Base-by-base conservation (phyloP, 2,797 vertebrate species). In the Microchirus variegatus region DNA sequence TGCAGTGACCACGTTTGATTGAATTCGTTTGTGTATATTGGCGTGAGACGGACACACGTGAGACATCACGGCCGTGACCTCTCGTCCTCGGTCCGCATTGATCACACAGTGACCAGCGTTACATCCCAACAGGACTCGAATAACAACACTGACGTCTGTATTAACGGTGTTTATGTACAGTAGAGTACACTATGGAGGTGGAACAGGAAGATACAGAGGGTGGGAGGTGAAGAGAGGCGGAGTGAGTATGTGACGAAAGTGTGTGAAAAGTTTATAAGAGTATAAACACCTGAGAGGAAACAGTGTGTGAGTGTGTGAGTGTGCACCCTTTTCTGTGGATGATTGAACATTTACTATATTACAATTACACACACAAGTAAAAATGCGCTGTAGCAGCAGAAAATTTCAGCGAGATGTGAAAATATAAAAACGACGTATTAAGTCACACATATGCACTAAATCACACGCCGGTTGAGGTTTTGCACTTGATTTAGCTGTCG, bases 271-370 rank as follows among this genome's bases (percentile, higher is more conserved):
- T 53, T 70, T 70, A n/a, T n/a, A n/a, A n/a, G 45, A 70, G 35
- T 16, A 54, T 82, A 82, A 86, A 83, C 75, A 84, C n/a, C 26
- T 14, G 0, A 7, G 31, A 53, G 70, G 82, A 86, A 76, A 46
- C 3, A 9, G 2, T 17, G 50, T 9, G n/a, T 16, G 14, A 3
- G 16, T 10, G 35, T 0, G 3, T 16, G 55, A 54, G 69, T 67
- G 52, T 51, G 73, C 63, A 16, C 68, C 70, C 63, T 45, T 50
- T 38, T 22, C 52, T 31, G 11, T 41, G 43, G 17, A 85, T 78
- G 73, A 82, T 78, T 75, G 80, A 80, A 80, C 58, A 45, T 8
- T 83, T 77, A 81, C 59, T 75, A 48, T 12, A 58, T 48, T 42
- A 38, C 67, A 73, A n/a, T 64, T 3, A 2, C 22, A 43, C 18